phyloP scores from a whole-genome alignment of 1,140 invertebrate genomes.

The Parasteatoda tepidariorum region DNA sequence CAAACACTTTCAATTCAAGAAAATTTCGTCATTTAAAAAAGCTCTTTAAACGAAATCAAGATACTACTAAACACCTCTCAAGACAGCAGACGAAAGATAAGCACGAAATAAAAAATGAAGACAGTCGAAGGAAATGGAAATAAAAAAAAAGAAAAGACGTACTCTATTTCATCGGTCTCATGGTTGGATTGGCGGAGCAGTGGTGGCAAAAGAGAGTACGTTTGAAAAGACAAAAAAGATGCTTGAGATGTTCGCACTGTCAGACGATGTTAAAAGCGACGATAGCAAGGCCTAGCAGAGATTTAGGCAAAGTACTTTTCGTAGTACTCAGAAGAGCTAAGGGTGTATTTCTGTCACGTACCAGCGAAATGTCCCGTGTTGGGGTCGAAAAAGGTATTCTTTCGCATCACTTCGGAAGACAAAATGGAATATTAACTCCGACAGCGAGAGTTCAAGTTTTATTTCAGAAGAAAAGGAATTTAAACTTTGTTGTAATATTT shows the following conservation, averaged over 20 bases:
- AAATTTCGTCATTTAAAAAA: background rate
- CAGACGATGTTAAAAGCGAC: constrained; percentile 11
- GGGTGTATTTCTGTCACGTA: constrained; percentile 32
- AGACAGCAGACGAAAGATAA: background rate
- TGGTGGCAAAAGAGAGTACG: too few relatives aligned
- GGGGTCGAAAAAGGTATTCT: background rate
- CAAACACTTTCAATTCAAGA: background rate
- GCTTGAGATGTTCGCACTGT: constrained; percentile 38
- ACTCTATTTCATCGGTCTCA: background rate
- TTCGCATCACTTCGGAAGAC: constrained; percentile 4
- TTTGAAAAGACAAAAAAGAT: constrained; percentile 19
- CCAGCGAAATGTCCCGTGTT: constrained; percentile 25
- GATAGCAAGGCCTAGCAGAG: background rate
- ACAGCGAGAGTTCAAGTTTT: background rate
- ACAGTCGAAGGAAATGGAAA: background rate
- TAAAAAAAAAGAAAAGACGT: background rate
- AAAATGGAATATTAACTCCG: constrained; percentile 52
- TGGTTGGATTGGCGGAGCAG: too few relatives aligned
- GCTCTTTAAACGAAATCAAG: background rate
- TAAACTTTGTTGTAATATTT: background rate
- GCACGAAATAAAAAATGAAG: background rate
- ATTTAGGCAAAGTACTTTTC: constrained; percentile 48
- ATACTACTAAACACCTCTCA: background rate
- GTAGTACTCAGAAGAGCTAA: background rate
- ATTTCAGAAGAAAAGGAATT: background rate